Evolutionary conservation across 2,113 vertebrate species (phyloP).

Genomic region (Silurus asotus): DNA sequence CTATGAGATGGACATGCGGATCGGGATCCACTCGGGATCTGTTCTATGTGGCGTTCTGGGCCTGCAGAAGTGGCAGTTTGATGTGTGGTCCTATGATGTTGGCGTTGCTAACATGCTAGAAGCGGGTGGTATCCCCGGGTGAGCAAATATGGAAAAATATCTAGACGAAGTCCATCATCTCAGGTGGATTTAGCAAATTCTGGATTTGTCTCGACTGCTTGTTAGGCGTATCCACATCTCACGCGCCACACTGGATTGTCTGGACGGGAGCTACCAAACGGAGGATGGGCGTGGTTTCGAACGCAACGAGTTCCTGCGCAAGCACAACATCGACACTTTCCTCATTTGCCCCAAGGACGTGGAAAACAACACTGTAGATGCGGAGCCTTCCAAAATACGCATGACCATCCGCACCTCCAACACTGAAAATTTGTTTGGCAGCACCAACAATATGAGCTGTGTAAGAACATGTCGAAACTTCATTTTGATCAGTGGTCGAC

Average conservation of each 20-base stretch:
- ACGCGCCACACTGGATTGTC: constrained; percentile 70
- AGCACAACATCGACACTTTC: constrained; percentile 76
- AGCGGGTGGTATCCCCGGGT: constrained; percentile 75
- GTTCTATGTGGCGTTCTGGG: constrained; percentile 77
- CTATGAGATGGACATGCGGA: constrained; percentile 74
- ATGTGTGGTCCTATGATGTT: constrained; percentile 77
- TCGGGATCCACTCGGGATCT: constrained; percentile 76
- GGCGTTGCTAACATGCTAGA: constrained; percentile 76
- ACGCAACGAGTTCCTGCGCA: constrained; percentile 70
- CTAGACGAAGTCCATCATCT: neutral
- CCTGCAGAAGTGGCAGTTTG: constrained; percentile 79
- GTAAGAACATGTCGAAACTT: constrained; percentile 55
- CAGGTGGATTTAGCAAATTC: neutral
- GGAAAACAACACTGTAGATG: neutral
- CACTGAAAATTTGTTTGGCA: constrained; percentile 61
- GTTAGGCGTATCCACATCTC: constrained; percentile 76
- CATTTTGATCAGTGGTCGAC: neutral
- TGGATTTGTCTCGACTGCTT: neutral
- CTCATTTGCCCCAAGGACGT: constrained; percentile 65
- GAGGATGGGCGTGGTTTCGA: constrained; percentile 70
- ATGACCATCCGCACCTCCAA: constrained; percentile 57
- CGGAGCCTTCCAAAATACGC: constrained; percentile 49
- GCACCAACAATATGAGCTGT: constrained; percentile 64
- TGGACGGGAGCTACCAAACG: constrained; percentile 69
- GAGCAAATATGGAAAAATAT: constrained; percentile 38